Evolutionary conservation across 2,113 vertebrate species (phyloP).

Genomic region (Stercorarius parasiticus): DNA sequence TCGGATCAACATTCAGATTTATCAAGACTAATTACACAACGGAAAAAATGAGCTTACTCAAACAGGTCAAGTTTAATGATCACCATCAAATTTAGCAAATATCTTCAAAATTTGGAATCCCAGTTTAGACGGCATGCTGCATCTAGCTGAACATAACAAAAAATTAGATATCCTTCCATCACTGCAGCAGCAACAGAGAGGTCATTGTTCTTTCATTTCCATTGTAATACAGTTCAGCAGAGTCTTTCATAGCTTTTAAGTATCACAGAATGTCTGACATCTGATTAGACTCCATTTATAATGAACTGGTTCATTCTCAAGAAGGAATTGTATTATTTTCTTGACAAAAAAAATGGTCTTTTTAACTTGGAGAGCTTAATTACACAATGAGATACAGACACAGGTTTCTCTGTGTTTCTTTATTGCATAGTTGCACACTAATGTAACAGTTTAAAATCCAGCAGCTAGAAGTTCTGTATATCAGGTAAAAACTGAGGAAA

Average conservation of each 20-base stretch:
- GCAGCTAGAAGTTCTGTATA: background rate
- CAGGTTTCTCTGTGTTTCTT: slow-evolving; percentile 11
- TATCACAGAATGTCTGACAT: background rate
- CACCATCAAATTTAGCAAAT: background rate
- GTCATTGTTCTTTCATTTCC: slow-evolving; percentile 39
- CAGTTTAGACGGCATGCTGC: background rate
- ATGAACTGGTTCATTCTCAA: slow-evolving; percentile 11
- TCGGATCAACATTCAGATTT: background rate
- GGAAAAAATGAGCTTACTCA: background rate
- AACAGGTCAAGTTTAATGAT: background rate
- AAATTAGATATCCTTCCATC: background rate
- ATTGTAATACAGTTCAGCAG: background rate
- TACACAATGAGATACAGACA: background rate
- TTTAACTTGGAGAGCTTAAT: background rate
- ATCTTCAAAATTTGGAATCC: background rate
- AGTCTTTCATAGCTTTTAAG: slow-evolving; percentile 14
- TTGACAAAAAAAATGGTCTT: background rate
- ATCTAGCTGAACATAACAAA: background rate
- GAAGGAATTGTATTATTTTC: background rate
- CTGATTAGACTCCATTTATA: background rate
- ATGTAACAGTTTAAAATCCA: slow-evolving; percentile 24
- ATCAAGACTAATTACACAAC: background rate
- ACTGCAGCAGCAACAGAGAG: background rate
- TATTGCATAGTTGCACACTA: slow-evolving; percentile 8
- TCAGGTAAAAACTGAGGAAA: background rate